Evolutionary conservation across 2,797 vertebrate genomes (phyloP).

Genomic region (Hipposideros larvatus): DNA sequence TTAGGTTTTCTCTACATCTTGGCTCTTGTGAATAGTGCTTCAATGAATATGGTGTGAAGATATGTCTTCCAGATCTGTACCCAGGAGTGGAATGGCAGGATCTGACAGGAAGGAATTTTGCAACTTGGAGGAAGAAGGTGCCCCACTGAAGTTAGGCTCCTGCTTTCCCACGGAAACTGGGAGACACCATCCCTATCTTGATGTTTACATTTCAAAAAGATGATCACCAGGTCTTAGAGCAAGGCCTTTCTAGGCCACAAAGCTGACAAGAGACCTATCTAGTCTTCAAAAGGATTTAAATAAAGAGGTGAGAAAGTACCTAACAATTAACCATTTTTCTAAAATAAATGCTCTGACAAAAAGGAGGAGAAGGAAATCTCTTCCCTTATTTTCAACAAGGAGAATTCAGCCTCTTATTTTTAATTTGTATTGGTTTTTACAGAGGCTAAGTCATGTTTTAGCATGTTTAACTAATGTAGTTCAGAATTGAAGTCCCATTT

Average conservation of each 20-base stretch:
- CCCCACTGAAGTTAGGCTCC: background rate
- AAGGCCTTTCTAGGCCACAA: background rate
- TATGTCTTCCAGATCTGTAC: background rate
- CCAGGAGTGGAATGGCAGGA: background rate
- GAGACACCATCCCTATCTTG: background rate
- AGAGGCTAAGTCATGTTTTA: background rate
- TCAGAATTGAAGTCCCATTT: background rate
- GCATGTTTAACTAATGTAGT: background rate
- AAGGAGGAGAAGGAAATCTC: background rate
- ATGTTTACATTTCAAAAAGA: conserved; percentile 10
- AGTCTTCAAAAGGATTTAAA: background rate
- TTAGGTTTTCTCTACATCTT: background rate
- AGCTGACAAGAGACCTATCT: background rate
- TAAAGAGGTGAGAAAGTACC: background rate
- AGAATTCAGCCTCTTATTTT: background rate
- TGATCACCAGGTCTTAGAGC: background rate
- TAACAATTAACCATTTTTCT: background rate
- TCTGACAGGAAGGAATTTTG: background rate
- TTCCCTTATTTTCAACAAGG: background rate
- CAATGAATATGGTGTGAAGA: background rate
- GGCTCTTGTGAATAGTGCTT: background rate
- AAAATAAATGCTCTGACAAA: background rate
- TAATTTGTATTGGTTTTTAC: background rate
- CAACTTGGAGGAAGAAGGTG: background rate
- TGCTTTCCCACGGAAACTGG: background rate